phyloP scores from a whole-genome alignment of 2,888 invertebrate species.

The Lasioglossum figueresi region DNA sequence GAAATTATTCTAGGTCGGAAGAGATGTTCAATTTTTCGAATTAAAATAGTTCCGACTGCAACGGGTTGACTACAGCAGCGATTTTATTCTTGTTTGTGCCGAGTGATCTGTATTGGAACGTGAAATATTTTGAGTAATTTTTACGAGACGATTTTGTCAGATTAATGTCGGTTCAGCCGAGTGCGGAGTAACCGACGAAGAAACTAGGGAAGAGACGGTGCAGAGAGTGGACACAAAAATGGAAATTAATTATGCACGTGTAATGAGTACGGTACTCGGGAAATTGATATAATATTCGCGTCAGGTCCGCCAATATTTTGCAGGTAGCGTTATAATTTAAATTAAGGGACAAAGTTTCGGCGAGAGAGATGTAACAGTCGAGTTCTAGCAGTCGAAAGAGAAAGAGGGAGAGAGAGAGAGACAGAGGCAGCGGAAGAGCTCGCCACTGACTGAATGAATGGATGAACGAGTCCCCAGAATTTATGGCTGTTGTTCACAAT shows the following conservation, averaged over 20 bases:
- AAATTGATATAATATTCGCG: constrained; percentile 12
- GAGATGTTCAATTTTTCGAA: too few relatives aligned
- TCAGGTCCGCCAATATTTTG: not conserved
- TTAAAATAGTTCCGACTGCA: too few relatives aligned
- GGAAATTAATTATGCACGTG: not conserved
- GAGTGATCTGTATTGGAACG: too few relatives aligned
- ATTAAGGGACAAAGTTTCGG: constrained; percentile 16
- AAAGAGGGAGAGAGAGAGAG: not conserved
- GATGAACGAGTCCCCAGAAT: constrained; percentile 25
- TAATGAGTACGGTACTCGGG: not conserved
- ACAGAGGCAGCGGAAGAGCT: not conserved
- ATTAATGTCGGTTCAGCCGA: too few relatives aligned
- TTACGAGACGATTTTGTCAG: not conserved
- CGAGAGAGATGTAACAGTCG: not conserved
- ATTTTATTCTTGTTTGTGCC: not conserved
- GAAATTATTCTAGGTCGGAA: too few relatives aligned
- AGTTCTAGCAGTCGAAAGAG: constrained; percentile 1
- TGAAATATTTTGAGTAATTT: not conserved
- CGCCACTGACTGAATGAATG: constrained; percentile 12
- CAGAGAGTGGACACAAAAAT: not conserved
- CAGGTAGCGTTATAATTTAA: not conserved
- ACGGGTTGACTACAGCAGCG: not conserved
- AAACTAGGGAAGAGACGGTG: not conserved
- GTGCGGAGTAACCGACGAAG: not conserved
- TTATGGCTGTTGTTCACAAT: constrained; percentile 18